These are phyloP conservation scores for Chrysodeixis includens DNA, from an alignment of 2,888 invertebrate genomes.

Conservation along the genomic window DNA sequence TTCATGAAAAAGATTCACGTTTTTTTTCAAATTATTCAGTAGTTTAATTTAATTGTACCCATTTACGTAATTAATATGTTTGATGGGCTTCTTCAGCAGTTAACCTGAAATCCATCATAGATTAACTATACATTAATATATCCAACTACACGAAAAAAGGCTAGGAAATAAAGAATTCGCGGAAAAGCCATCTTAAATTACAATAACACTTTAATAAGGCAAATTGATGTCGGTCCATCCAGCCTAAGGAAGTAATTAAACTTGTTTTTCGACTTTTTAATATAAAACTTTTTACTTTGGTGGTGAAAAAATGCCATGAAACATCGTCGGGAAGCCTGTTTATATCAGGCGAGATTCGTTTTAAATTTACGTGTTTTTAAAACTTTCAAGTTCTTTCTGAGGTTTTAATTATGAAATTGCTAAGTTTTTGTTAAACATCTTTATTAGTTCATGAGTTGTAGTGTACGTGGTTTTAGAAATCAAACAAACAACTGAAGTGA, in stretches of 20 bases:
- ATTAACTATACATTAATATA: too few relatives aligned
- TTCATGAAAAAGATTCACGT: too few relatives aligned
- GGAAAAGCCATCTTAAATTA: conserved; percentile 64
- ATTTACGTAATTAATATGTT: too few relatives aligned
- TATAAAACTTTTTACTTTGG: conserved; percentile 81
- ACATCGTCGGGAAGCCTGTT: conserved; percentile 41
- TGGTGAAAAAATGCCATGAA: conserved; percentile 61
- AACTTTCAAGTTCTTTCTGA: not conserved
- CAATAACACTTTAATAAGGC: conserved; percentile 76
- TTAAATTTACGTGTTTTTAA: conserved; percentile 37
- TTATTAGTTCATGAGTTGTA: too few relatives aligned
- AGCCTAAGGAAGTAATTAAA: conserved; percentile 78
- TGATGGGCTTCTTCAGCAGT: too few relatives aligned
- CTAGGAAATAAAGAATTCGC: conserved; percentile 1
- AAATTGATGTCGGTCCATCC: conserved; percentile 73
- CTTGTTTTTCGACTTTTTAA: conserved; percentile 82
- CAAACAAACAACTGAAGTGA: too few relatives aligned
- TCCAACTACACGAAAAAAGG: not conserved
- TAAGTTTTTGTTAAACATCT: not conserved
- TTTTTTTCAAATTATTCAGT: too few relatives aligned
- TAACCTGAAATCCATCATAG: too few relatives aligned
- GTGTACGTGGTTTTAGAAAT: too few relatives aligned
- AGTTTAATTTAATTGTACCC: too few relatives aligned
- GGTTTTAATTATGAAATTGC: not conserved
- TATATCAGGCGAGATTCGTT: conserved; percentile 56